A percentile compares a stretch with the other conserved stretches of the same genome.
These are phyloP conservation scores for Agrotis clavis DNA, from an alignment of 2,888 invertebrate genomes.

Conservation along the genomic window DNA sequence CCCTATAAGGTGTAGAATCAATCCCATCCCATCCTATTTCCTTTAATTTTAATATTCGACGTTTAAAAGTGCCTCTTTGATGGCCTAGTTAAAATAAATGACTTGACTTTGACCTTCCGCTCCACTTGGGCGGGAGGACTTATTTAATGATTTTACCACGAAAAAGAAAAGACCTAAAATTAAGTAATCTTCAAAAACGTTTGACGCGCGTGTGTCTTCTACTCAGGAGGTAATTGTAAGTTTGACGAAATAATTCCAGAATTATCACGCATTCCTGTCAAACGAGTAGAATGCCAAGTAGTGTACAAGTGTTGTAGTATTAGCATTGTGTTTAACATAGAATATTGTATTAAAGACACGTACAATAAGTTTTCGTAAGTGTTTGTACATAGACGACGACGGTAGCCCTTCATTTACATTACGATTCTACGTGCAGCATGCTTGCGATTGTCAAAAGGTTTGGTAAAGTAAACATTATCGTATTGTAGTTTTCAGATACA, in stretches of 20 bases:
- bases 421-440: constrained; percentile 16
- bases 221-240: background rate
- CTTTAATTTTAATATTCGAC: too few species aligned
- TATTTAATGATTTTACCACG: too few species aligned
- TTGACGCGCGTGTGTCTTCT: background rate
- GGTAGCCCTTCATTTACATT: constrained; percentile 39
- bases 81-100: too few species aligned
- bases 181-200: too few species aligned
- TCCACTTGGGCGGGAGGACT: too few species aligned
- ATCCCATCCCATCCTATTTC: too few species aligned
- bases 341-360: constrained; percentile 52
- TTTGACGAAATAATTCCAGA: background rate
- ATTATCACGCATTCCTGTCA: constrained; percentile 29
- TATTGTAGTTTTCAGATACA: too few species aligned
- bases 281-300: constrained; percentile 41
- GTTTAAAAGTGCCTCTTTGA: too few species aligned
- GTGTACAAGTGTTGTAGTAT: constrained; percentile 16
- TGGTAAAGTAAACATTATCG: background rate
- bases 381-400: constrained; percentile 44
- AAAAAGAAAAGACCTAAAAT: too few species aligned
- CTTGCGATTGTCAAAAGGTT: constrained; percentile 32
- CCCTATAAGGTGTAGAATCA: too few species aligned
- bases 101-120: too few species aligned
- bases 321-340: constrained; percentile 32
- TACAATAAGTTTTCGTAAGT: constrained; percentile 55